Evolutionary conservation across 2,888 invertebrate genomes (phyloP).

Genomic region (Isoperla grammatica): DNA sequence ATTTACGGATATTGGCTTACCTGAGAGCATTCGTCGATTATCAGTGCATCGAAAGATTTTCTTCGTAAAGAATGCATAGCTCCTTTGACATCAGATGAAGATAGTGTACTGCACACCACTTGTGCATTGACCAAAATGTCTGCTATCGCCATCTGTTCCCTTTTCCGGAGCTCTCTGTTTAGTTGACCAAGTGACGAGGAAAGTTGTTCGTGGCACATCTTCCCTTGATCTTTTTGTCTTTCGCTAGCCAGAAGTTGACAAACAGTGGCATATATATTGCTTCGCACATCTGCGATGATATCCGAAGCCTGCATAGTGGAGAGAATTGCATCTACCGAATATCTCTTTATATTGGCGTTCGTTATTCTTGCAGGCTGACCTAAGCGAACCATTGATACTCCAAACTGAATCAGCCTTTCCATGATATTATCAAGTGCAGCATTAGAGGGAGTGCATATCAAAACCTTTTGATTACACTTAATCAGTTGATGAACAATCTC

Average conservation of each 20-base stretch:
- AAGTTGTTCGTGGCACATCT: conserved; percentile 9
- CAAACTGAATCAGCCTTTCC: conserved; percentile 42
- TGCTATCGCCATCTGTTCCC: conserved; percentile 40
- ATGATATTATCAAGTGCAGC: conserved; percentile 54
- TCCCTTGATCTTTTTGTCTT: conserved; percentile 20
- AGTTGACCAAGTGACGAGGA: conserved; percentile 27
- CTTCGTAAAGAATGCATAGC: conserved; percentile 44
- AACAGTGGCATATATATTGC: too few relatives aligned
- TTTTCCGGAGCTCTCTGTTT: conserved; percentile 34
- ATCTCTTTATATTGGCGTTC: conserved; percentile 43
- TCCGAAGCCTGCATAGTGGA: conserved; percentile 45
- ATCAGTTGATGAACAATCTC: conserved; percentile 49
- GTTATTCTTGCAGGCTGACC: conserved; percentile 52
- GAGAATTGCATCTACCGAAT: conserved; percentile 48
- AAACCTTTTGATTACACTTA: conserved; percentile 41
- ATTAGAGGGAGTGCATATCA: conserved; percentile 53
- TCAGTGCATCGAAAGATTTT: conserved; percentile 47
- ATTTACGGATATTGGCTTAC: conserved; percentile 26
- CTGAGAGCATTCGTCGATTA: conserved; percentile 54
- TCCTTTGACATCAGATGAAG: conserved; percentile 40
- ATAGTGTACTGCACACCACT: conserved; percentile 41
- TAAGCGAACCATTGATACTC: conserved; percentile 45
- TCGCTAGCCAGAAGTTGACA: too few relatives aligned
- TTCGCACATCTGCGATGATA: conserved; percentile 44
- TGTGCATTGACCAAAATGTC: conserved; percentile 34